A percentile compares a stretch with the other conserved stretches of the same genome.
Conservation (phyloP, 2,113 vertebrate genomes). For the Scolopax mira region DNA sequence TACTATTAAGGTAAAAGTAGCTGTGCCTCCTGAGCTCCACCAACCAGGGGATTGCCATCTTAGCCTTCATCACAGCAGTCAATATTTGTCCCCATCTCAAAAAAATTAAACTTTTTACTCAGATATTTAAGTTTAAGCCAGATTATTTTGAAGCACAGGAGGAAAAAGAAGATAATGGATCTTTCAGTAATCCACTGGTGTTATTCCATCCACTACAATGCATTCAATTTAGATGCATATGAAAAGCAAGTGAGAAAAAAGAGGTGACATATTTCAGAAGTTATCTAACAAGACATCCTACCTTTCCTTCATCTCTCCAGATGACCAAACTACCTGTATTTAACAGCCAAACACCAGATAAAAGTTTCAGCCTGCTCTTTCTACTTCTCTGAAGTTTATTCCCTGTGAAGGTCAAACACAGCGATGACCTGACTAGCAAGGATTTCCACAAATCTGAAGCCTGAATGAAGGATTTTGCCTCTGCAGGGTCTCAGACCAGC, state of each 20-base stretch:
- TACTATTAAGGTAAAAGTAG: background rate
- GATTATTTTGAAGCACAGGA: background rate
- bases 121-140: background rate
- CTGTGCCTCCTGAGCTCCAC: background rate
- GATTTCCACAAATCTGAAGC: background rate
- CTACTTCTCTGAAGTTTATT: slow-evolving; percentile 19
- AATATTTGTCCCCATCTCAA: background rate
- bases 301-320: slow-evolving; percentile 1
- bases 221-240: background rate
- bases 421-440: background rate
- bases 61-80: background rate
- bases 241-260: slow-evolving; percentile 22
- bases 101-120: background rate
- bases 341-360: slow-evolving; percentile 14
- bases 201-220: background rate
- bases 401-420: slow-evolving; percentile 35
- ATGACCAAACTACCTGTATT: slow-evolving; percentile 13
- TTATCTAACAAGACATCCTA: background rate
- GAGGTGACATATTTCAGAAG: background rate
- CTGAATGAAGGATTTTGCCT: background rate
- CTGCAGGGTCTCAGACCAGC: background rate
- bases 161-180: background rate
- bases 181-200: background rate
- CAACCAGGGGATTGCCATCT: background rate
- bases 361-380: slow-evolving; percentile 25